Percentiles rank a stretch among this genome's conserved stretches.
phyloP scores from a whole-genome alignment of 2,797 vertebrate genomes.

The Natrix natrix region DNA sequence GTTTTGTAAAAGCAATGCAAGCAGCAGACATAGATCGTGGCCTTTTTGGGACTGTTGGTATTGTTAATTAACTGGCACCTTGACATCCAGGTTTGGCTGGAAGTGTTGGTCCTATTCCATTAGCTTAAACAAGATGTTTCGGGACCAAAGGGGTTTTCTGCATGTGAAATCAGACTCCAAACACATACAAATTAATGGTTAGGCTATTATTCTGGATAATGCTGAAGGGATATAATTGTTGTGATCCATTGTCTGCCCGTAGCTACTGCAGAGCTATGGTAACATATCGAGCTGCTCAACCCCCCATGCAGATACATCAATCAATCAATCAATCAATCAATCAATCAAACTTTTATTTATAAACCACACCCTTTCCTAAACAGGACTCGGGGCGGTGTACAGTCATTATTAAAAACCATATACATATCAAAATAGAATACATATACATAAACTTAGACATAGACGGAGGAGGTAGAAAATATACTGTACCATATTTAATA shows the following conservation, averaged over 20 bases:
- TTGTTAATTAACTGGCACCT: background rate
- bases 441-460: too few species aligned
- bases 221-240: background rate
- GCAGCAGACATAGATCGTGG: background rate
- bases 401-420: too few species aligned
- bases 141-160: background rate
- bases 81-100: background rate
- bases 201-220: background rate
- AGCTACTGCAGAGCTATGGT: background rate
- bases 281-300: background rate
- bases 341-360: too few species aligned
- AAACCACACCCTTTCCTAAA: too few species aligned
- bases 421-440: too few species aligned
- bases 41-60: background rate
- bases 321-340: too few species aligned
- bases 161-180: background rate
- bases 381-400: too few species aligned
- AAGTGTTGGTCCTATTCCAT: background rate
- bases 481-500: too few species aligned
- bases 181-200: background rate
- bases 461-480: too few species aligned
- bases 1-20: background rate
- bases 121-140: background rate
- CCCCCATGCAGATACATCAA: background rate
- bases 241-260: background rate